Percentiles rank a stretch among this genome's conserved stretches.
phyloP scores from a whole-genome alignment of 92 coral and sea anemone species.

The Epizoanthus stellaris region DNA sequence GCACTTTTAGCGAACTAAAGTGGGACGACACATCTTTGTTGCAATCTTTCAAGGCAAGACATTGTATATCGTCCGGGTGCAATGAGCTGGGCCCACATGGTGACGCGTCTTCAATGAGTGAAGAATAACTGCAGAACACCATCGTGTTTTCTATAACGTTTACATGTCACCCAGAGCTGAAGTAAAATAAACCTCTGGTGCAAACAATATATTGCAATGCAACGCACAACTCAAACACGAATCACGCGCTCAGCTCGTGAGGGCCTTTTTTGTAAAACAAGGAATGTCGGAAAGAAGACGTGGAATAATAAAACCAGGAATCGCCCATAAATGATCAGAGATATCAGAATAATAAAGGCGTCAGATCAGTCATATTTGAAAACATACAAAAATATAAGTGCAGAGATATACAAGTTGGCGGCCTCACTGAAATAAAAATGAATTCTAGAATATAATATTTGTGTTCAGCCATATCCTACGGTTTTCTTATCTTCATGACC shows the following conservation, averaged over 20 bases:
- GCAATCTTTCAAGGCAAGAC: slow-evolving; percentile 15
- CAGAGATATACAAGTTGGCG: no score
- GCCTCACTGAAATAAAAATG: no score
- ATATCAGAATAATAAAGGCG: no score
- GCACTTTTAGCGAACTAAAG: neutral
- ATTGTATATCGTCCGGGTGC: slow-evolving; percentile 17
- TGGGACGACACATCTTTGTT: slow-evolving; percentile 14
- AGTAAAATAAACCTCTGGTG: neutral
- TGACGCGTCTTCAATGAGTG: slow-evolving; percentile 33
- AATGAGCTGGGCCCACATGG: slow-evolving; percentile 26
- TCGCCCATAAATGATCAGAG: no score
- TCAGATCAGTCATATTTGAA: no score
- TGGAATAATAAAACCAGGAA: no score
- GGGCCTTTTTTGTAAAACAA: neutral
- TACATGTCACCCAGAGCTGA: neutral
- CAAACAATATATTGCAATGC: neutral
- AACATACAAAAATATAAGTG: no score
- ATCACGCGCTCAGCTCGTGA: neutral
- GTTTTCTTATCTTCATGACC: no score
- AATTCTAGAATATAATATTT: no score
- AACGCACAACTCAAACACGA: neutral
- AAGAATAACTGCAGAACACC: slow-evolving; percentile 50
- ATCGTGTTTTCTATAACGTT: neutral
- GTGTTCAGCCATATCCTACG: no score
- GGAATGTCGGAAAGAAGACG: no score